These are phyloP conservation scores for Aldrovandia affinis DNA, from an alignment of 2,797 vertebrate genomes.

Conservation along the genomic window DNA sequence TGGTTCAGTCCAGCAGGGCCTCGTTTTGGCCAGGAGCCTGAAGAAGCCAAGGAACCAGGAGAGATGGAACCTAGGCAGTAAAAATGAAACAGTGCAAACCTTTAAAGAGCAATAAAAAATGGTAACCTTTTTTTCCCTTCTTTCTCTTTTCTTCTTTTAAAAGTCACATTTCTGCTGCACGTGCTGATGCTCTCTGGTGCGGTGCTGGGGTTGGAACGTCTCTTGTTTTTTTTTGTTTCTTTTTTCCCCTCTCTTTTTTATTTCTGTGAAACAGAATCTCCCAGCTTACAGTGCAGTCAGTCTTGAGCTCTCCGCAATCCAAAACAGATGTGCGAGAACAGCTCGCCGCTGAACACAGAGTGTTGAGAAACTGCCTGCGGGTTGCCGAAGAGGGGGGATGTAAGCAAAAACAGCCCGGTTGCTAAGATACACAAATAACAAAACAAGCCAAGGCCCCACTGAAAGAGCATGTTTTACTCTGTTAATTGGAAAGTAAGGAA, in stretches of 20 bases:
- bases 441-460: slow-evolving; percentile 80
- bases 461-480: slow-evolving; percentile 73
- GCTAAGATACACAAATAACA: slow-evolving; percentile 87
- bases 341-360: slow-evolving; percentile 73
- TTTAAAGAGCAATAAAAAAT: slow-evolving; percentile 54
- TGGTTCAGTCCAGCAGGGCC: slow-evolving; percentile 7
- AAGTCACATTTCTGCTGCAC: slow-evolving; percentile 61
- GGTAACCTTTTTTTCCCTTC: slow-evolving; percentile 16
- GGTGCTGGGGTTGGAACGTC: slow-evolving; percentile 39
- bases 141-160: slow-evolving; percentile 30
- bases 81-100: slow-evolving; percentile 56
- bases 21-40: slow-evolving; percentile 16
- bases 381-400: slow-evolving; percentile 83
- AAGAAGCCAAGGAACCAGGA: slow-evolving; percentile 48
- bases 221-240: slow-evolving; percentile 35
- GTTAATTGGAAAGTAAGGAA: slow-evolving; percentile 59
- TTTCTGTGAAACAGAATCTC: slow-evolving; percentile 59
- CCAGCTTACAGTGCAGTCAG: slow-evolving; percentile 74
- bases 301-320: slow-evolving; percentile 79
- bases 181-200: slow-evolving; percentile 53
- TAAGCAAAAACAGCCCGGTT: slow-evolving; percentile 93
- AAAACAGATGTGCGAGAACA: slow-evolving; percentile 87
- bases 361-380: slow-evolving; percentile 84
- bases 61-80: slow-evolving; percentile 38
- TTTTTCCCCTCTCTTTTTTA: slow-evolving; percentile 38